Base-by-base conservation (phyloP, 2,113 vertebrate species). In the Ranitomeya imitator region DNA sequence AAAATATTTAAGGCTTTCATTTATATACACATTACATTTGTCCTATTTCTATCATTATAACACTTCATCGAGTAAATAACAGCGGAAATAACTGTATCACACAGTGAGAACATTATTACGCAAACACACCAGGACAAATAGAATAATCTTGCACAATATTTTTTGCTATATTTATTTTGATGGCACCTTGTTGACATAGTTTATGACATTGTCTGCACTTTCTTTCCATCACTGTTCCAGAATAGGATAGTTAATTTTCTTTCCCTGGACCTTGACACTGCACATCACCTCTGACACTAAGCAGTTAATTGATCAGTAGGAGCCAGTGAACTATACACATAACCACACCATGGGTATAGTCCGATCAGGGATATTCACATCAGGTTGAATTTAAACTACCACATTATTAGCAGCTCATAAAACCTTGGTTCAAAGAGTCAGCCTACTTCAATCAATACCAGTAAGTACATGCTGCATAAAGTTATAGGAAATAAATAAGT, bases 331-430 rank as follows among this genome's bases (percentile, higher is more conserved):
- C 52, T 57, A 57, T 21, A 21, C 21, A n/a, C 76, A 54, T 52
- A 54, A 55, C 52, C 21, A 57, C 51, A 23, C 77, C 21, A 79
- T 79, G 52, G 37, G 51, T 57, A 57, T 57, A 60, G n/a, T 16
- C 55, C 16, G 14, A 80, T 60, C 78, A 0, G 16, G 0, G 0
- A 21, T 84, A 55, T 19, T 59, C 88, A 51, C 31, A 83, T 55
- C 69, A 89, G 52, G 78, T 60, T 51, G 3, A 79, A 63, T 76
- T 88, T 76, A 51, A 59, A 89, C 61, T 67, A 13, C 63, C 55
- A 74, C 21, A 85, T 87, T 86, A 89, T 92, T 81, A 83, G 18
- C 23, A 90, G 84, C 80, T 26, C 37, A 63, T 83, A 61, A 54
- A 6, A 55, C 69, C 69, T 26, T 26, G 59, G 85, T 83, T 57